phyloP scores from a whole-genome alignment of 1,140 invertebrate genomes.

The Drosophila punjabiensis region DNA sequence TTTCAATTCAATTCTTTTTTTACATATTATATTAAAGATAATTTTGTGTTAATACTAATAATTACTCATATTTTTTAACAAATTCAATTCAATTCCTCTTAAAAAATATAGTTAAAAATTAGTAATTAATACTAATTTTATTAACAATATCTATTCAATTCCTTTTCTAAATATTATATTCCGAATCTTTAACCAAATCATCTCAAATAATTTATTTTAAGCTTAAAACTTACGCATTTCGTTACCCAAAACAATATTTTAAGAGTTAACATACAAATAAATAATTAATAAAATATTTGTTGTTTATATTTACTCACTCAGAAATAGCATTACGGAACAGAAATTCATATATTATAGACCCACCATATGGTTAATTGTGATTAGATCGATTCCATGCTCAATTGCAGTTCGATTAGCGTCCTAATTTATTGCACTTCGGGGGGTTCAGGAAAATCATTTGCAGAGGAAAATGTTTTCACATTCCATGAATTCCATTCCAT shows the following conservation, averaged over 20 bases:
- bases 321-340: not conserved
- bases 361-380: slow-evolving; percentile 14
- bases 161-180: not conserved
- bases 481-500: no score
- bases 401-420: slow-evolving; percentile 32
- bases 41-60: no score
- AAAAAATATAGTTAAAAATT: no score
- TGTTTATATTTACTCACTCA: not conserved
- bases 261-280: not conserved
- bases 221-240: no score
- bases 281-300: not conserved
- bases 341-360: not conserved
- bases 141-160: no score
- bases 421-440: slow-evolving; percentile 27
- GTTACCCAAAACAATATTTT: not conserved
- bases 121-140: no score
- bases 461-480: not conserved
- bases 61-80: no score
- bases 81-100: no score
- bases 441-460: not conserved
- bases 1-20: no score
- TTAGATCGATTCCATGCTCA: slow-evolving; percentile 27
- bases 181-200: not conserved
- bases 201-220: not conserved
- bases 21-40: no score